These are phyloP conservation scores for Drosophila recens DNA, from an alignment of 2,888 invertebrate genomes.

Conservation along the genomic window DNA sequence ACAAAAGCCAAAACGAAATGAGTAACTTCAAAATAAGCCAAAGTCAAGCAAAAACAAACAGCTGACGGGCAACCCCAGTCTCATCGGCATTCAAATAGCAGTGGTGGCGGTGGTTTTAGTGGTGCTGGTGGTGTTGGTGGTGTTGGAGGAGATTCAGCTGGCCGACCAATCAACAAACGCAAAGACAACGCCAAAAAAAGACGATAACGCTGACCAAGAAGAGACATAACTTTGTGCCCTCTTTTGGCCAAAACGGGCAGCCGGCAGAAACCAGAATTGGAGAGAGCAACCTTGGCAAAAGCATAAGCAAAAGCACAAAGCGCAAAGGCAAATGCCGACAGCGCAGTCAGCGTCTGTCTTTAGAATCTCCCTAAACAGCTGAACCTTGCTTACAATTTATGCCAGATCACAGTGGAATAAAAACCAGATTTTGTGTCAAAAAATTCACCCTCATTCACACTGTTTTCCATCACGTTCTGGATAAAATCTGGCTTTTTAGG, in stretches of 20 bases:
- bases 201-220: constrained; percentile 44
- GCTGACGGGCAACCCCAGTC: constrained; percentile 66
- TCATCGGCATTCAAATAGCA: constrained; percentile 23
- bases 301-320: constrained; percentile 42
- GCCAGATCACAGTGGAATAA: constrained; percentile 14
- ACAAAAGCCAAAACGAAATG: constrained; percentile 57
- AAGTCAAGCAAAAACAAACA: constrained; percentile 50
- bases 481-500: no score
- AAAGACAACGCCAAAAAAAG: constrained; percentile 62
- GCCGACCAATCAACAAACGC: constrained; percentile 62
- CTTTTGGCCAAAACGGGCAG: constrained; percentile 67
- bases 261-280: constrained; percentile 61
- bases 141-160: background rate
- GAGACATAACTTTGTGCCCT: constrained; percentile 48
- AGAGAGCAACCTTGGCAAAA: constrained; percentile 47
- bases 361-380: constrained; percentile 53
- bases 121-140: background rate
- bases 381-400: constrained; percentile 61
- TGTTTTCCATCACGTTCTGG: no score
- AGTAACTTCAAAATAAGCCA: constrained; percentile 51
- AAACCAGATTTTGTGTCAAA: no score
- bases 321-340: constrained; percentile 60
- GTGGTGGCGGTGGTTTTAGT: constrained; percentile 6
- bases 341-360: constrained; percentile 51
- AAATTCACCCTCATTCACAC: no score